Base-by-base conservation (phyloP, 2,888 invertebrate genomes). In the Pilophorus perplexus region DNA sequence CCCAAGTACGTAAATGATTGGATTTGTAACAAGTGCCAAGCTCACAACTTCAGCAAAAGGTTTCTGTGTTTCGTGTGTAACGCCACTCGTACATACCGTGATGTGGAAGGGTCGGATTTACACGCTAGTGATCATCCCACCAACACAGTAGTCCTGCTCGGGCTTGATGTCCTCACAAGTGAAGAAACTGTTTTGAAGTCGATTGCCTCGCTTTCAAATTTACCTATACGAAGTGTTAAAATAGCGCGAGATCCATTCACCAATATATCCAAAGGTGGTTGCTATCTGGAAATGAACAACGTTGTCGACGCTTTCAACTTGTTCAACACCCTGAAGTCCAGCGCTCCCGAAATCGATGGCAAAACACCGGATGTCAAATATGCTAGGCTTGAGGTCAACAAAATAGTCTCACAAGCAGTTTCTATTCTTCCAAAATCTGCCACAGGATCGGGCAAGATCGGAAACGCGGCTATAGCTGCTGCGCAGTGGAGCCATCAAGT, bases 401-500 rank as follows among this genome's bases (percentile, higher is more conserved):
- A 48, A 18, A 5, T 27, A 16, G 2, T 33, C 20, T 28, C 62
- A 1, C 44, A 62, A 27, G 46, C 62, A 3, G 38, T 62, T 28
- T 62, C 62, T 8, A 62, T 62, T 5, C 25, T 62, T 25, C 62
- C 62, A 14, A 62, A 62, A 28, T 46, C 62, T 2, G 33, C 48
- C 18, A 62, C 62, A 10, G 62, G 27, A 14, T 28, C 62, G 10
- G 68, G 67, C 6, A 66, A 67, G 60, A 69, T 69, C 16, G 74
- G 74, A 8, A 77, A 75, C 69, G 76, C 77, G 23, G 79, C 79
- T 2, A 72, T 79, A 22, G 79, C 78, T 52, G 79, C 79, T 48
- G 79, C 79, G 23, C 78, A 79, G 68, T 78, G 79, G 78, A 77
- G 76, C 64, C 76, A 77, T 70, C 77, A 77, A 50, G 28, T 33